Conservation (phyloP, 2,113 vertebrate species). For the Leucosticte australis region DNA sequence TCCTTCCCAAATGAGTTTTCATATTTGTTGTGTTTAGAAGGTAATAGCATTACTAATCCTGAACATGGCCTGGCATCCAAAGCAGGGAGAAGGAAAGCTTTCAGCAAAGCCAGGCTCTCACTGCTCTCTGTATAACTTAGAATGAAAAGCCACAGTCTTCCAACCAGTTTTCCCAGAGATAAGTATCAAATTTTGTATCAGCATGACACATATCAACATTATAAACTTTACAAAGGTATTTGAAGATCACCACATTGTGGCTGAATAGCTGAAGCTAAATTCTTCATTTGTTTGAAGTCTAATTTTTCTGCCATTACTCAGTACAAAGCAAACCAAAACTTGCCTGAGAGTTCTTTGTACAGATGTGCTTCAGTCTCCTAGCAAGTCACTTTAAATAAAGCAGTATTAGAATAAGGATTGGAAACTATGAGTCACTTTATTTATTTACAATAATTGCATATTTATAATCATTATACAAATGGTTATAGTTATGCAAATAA, state of each 20-base stretch:
- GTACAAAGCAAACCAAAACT: not conserved
- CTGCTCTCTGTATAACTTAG: not conserved
- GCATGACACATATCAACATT: not conserved
- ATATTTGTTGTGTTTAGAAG: not conserved
- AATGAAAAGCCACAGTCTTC: not conserved
- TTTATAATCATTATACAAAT: not conserved
- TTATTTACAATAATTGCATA: not conserved
- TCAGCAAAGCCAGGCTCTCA: not conserved
- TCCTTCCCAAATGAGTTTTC: not conserved
- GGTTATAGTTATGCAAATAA: not conserved
- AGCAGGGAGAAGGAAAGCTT: not conserved
- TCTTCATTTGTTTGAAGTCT: not conserved
- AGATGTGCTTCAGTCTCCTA: not conserved
- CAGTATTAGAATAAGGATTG: not conserved
- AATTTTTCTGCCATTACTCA: not conserved
- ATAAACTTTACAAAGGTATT: not conserved
- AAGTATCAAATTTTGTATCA: not conserved
- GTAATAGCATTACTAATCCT: not conserved
- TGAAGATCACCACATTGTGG: not conserved
- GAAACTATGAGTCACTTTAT: not conserved
- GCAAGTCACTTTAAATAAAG: not conserved
- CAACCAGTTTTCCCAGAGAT: not conserved
- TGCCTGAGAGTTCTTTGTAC: not conserved
- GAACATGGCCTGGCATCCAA: not conserved
- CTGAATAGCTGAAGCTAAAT: not conserved